phyloP scores from a whole-genome alignment of 1,140 invertebrate genomes.

The Eciton burchellii region DNA sequence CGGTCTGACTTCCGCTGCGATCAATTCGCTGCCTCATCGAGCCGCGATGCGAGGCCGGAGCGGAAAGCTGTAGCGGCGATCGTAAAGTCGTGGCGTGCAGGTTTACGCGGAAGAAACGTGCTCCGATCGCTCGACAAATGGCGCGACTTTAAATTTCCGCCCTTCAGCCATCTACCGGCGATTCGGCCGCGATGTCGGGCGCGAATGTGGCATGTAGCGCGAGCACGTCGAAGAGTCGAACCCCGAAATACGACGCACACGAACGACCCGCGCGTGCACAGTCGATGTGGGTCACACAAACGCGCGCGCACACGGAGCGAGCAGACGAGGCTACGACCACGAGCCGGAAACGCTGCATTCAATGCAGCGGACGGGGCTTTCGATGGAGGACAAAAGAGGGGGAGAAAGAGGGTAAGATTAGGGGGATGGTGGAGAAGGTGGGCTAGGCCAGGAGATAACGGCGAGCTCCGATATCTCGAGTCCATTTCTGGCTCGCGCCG shows the following conservation, averaged over 20 bases:
- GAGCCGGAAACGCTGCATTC: conserved; percentile 75
- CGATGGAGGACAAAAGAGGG: conserved; percentile 61
- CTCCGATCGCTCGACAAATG: conserved; percentile 40
- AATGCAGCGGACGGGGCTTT: conserved; percentile 71
- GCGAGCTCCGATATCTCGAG: conserved; percentile 72
- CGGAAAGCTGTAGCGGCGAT: background rate
- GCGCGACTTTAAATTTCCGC: conserved; percentile 33
- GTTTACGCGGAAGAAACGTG: conserved; percentile 7
- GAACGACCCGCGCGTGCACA: conserved; percentile 61
- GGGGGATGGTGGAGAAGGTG: background rate
- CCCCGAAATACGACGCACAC: conserved; percentile 62
- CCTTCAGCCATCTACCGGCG: conserved; percentile 25
- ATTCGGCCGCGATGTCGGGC: conserved; percentile 16
- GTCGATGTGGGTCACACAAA: conserved; percentile 74
- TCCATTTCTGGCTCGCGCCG: conserved; percentile 72
- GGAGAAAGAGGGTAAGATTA: conserved; percentile 7
- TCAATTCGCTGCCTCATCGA: background rate
- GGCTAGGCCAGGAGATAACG: conserved; percentile 64
- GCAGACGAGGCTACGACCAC: conserved; percentile 59
- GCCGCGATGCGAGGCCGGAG: background rate
- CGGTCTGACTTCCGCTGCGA: too few species aligned
- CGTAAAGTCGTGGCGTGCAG: background rate
- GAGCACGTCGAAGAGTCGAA: conserved; percentile 45
- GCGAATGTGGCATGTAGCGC: conserved; percentile 26
- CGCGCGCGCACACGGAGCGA: conserved; percentile 24